phyloP scores from a whole-genome alignment of 2,888 invertebrate species.

The Drosophila cognata region DNA sequence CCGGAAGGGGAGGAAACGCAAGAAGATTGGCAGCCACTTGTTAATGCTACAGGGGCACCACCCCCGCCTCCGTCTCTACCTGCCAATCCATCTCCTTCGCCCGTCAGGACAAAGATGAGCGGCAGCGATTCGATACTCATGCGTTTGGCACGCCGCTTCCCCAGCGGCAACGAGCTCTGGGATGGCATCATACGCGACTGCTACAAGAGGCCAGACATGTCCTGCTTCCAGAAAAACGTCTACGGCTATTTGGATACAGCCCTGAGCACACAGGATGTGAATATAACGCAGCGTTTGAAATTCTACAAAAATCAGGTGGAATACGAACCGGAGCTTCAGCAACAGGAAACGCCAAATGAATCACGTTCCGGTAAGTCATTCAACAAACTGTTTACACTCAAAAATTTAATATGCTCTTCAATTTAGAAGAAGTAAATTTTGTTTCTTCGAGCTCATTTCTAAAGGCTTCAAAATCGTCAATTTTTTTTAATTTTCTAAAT shows the following conservation, averaged over 20 bases:
- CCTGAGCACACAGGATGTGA: slow-evolving; percentile 88
- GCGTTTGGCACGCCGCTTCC: slow-evolving; percentile 73
- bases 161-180: slow-evolving; percentile 90
- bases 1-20: slow-evolving; percentile 40
- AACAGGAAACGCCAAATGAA: slow-evolving; percentile 23
- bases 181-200: slow-evolving; percentile 90
- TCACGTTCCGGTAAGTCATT: slow-evolving; percentile 65
- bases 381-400: background rate
- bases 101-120: slow-evolving; percentile 14
- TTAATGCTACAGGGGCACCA: slow-evolving; percentile 42
- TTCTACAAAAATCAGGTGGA: slow-evolving; percentile 89
- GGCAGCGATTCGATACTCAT: slow-evolving; percentile 75
- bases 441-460: background rate
- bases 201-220: slow-evolving; percentile 88
- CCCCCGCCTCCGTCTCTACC: background rate
- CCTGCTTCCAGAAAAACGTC: slow-evolving; percentile 92
- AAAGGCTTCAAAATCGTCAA: background rate
- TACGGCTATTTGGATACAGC: slow-evolving; percentile 90
- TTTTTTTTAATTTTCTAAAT: background rate
- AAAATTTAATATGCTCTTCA: background rate
- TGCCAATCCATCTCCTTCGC: background rate
- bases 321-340: slow-evolving; percentile 82
- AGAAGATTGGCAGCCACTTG: slow-evolving; percentile 69
- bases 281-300: slow-evolving; percentile 88
- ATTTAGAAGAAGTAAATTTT: background rate